Base-by-base conservation (phyloP, 1,140 invertebrate genomes). In the Bilobella aurantiaca region DNA sequence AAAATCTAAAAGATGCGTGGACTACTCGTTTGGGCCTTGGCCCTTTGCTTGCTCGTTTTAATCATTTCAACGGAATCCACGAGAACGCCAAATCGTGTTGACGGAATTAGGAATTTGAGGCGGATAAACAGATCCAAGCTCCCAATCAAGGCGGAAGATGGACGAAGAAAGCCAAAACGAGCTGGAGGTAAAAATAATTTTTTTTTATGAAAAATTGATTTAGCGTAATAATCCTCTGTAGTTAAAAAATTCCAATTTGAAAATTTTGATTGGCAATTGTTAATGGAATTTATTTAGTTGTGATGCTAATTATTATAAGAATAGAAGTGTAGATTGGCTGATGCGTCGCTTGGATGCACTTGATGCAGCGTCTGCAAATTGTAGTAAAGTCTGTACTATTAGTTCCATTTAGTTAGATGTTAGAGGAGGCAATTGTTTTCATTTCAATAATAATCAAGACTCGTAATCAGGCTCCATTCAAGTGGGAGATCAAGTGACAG, bases 181-280 rank as follows among this genome's bases (percentile, higher is more conserved):
- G 58, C 58, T 18, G 58, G 58, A 59, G 58, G 58, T 59, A 31
- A 59, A 23, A 57, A 8, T 12, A 14, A 8, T n/a, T 42, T 42
- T n/a, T 42, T n/a, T 12, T 42, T 42, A 12, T n/a, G 8, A 42
- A 42, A 42, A n/a, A 42, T 42, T 12, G n/a, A n/a, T 42, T 42
- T 42, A 12, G 37, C 37, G 8, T 42, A 12, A 12, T 42, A 42
- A 12, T 42, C n/a, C n/a, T 42, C 37, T 42, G 8, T 8, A 12
- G n/a, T 12, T 42, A 12, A 42, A n/a, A 42, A 42, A 42, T 42
- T 42, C 8, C 8, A 42, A 42, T 8, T 42, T n/a, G n/a, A n/a
- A n/a, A n/a, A n/a, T n/a, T n/a, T n/a, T n/a, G n/a, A n/a, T n/a
- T n/a, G n/a, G n/a, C n/a, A n/a, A n/a, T n/a, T n/a, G n/a, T n/a